Conservation (phyloP, 2,113 vertebrate genomes). For the Macrotis lagotis region DNA sequence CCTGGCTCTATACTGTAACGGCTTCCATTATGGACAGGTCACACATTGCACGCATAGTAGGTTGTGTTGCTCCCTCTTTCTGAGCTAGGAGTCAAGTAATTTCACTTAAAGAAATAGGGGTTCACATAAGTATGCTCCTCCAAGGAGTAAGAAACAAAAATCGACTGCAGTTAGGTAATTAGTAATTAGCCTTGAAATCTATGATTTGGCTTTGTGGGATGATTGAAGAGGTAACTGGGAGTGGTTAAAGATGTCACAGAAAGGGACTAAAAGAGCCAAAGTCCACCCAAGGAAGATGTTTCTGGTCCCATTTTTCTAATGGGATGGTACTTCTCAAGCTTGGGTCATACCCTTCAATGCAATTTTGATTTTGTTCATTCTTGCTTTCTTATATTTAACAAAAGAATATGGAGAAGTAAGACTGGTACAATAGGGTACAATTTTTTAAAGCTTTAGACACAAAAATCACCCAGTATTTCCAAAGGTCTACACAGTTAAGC, state of each 20-base stretch:
- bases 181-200: neutral
- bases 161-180: neutral
- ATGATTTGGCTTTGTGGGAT: neutral
- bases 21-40: neutral
- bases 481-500: neutral
- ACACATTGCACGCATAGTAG: neutral
- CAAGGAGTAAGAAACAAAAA: neutral
- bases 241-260: neutral
- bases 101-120: neutral
- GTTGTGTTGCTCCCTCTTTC: neutral
- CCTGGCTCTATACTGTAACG: neutral
- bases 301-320: neutral
- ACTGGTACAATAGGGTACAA: neutral
- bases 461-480: neutral
- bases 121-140: neutral
- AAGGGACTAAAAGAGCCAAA: neutral
- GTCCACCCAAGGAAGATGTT: neutral
- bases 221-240: neutral
- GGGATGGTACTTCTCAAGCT: neutral
- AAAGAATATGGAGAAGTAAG: neutral
- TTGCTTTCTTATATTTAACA: neutral
- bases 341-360: neutral
- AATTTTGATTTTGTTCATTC: neutral
- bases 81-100: neutral
- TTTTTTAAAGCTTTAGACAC: neutral